Conservation (phyloP, 2,797 vertebrate genomes). For the Amniataba percoides region DNA sequence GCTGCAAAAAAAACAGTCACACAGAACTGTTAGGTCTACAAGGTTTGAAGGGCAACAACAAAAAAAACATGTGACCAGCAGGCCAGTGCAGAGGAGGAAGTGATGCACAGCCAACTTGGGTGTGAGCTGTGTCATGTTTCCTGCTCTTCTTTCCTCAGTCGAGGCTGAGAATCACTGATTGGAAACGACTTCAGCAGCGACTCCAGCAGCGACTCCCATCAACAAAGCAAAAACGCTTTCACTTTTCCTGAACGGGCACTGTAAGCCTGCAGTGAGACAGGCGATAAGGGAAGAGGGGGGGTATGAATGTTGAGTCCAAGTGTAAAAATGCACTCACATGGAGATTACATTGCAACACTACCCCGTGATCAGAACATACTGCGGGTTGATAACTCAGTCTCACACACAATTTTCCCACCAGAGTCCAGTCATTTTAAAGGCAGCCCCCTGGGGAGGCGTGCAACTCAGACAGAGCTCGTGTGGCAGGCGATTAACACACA, state of each 20-base stretch:
- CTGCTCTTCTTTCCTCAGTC: conserved; percentile 62
- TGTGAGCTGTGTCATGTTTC: conserved; percentile 67
- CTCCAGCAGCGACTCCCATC: conserved; percentile 15
- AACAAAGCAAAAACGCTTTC: conserved; percentile 33
- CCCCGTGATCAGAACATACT: conserved; percentile 33
- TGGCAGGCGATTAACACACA: conserved; percentile 74
- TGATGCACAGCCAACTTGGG: conserved; percentile 64
- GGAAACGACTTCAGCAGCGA: conserved; percentile 11
- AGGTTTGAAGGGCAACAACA: conserved; percentile 24
- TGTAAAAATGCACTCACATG: conserved; percentile 35
- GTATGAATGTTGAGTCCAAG: conserved; percentile 27
- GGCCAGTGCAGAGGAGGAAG: conserved; percentile 62
- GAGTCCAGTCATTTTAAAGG: conserved; percentile 50
- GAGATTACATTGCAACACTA: conserved; percentile 44
- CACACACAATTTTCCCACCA: conserved; percentile 60
- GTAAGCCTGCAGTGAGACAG: background rate
- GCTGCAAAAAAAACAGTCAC: conserved; percentile 19
- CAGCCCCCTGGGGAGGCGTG: conserved; percentile 60
- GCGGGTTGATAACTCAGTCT: background rate
- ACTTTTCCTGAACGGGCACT: background rate
- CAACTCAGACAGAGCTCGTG: conserved; percentile 69
- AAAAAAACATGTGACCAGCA: conserved; percentile 36
- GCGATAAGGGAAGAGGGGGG: background rate
- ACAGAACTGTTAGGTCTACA: background rate
- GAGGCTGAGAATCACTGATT: conserved; percentile 24